Conservation (phyloP, 2,113 vertebrate species). For the Epinephelus cyanopodus region DNA sequence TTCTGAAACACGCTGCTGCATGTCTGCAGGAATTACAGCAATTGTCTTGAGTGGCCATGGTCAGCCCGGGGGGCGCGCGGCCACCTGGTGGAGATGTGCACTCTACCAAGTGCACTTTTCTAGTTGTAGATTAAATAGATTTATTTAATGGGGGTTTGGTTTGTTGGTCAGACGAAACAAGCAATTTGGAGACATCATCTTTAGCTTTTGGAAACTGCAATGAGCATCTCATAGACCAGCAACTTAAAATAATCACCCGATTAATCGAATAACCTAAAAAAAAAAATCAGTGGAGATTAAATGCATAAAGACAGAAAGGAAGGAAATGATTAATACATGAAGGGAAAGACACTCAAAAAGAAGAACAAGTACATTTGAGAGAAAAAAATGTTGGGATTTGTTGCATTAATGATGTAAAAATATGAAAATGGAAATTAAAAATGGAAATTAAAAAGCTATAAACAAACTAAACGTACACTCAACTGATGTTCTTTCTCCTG, state of each 20-base stretch:
- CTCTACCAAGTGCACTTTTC: too few relatives aligned
- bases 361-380: neutral
- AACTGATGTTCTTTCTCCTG: neutral
- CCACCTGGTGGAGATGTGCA: too few relatives aligned
- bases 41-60: too few relatives aligned
- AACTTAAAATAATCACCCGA: neutral
- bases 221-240: neutral
- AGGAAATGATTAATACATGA: neutral
- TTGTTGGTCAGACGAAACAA: neutral
- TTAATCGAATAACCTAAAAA: neutral
- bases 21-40: too few relatives aligned
- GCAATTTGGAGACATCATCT: neutral
- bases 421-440: neutral
- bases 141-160: neutral
- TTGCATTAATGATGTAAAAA: conserved; percentile 5
- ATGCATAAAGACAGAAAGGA: neutral
- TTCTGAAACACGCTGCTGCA: too few relatives aligned
- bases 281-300: neutral
- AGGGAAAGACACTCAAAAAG: neutral
- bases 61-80: too few relatives aligned
- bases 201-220: neutral
- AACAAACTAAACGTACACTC: neutral
- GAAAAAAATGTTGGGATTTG: neutral
- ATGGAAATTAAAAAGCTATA: neutral
- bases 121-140: neutral